Percentiles rank a stretch among this genome's conserved stretches.
Conservation (phyloP, 2,113 vertebrate genomes). For the Triplophysa siluroides region DNA sequence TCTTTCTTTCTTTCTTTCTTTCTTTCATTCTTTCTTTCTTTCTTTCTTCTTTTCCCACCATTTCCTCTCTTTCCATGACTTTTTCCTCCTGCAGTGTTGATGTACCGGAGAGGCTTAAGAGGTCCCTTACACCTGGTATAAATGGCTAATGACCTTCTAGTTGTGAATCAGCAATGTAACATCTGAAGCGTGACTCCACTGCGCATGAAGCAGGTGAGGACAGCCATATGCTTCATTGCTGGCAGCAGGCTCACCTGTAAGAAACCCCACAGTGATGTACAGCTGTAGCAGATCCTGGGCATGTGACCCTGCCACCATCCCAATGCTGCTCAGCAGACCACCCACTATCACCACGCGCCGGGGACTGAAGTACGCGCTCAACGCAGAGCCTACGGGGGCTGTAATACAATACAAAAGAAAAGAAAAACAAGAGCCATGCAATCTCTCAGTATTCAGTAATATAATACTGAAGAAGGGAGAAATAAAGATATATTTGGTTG, state of each 20-base stretch:
- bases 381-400: slow-evolving; percentile 65
- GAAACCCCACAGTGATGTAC: slow-evolving; percentile 64
- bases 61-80: background rate
- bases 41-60: background rate
- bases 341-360: slow-evolving; percentile 62
- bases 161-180: background rate
- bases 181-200: background rate
- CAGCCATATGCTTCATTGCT: background rate
- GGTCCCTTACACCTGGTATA: background rate
- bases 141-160: slow-evolving; percentile 24
- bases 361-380: slow-evolving; percentile 60
- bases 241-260: slow-evolving; percentile 58
- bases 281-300: slow-evolving; percentile 62
- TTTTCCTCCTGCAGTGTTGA: background rate
- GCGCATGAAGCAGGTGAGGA: background rate
- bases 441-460: too few relatives aligned
- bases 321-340: slow-evolving; percentile 63
- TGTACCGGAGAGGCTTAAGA: slow-evolving; percentile 6
- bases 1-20: background rate
- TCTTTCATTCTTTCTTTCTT: background rate
- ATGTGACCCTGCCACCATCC: slow-evolving; percentile 58
- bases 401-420: slow-evolving; percentile 44
- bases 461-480: too few relatives aligned
- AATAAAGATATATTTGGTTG: too few relatives aligned
- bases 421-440: background rate